A percentile compares a stretch with the other conserved stretches of the same genome.
Evolutionary conservation across 2,888 invertebrate genomes (phyloP).

Genomic region (Gryllus longicercus): DNA sequence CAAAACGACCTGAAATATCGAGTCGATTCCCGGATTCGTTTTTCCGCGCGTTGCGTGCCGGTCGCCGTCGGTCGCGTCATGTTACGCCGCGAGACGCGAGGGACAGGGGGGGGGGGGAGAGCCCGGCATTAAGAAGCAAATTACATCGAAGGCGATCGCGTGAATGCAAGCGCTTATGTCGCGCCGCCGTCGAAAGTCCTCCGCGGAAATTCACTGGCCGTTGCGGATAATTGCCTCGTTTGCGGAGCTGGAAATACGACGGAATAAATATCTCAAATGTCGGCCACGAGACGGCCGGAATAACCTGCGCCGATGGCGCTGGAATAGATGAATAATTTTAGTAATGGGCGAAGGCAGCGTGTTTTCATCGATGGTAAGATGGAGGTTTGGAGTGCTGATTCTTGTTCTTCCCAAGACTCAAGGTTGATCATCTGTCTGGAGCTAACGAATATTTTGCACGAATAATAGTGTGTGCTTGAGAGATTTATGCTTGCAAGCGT

Average conservation of each 20-base stretch:
- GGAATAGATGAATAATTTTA: neutral
- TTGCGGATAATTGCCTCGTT: neutral
- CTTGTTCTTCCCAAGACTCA: no score
- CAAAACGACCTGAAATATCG: neutral
- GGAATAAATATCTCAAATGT: neutral
- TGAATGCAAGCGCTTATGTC: conserved; percentile 17
- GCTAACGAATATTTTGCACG: no score
- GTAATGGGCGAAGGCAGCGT: neutral
- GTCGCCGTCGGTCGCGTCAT: neutral
- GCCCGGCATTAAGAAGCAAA: neutral
- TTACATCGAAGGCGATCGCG: neutral
- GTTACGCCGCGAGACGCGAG: neutral
- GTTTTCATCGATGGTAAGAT: neutral
- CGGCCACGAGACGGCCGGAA: no score
- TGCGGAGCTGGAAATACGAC: neutral
- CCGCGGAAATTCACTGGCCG: neutral
- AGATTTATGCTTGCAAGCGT: no score
- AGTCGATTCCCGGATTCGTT: neutral
- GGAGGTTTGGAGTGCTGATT: neutral
- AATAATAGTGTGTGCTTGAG: no score
- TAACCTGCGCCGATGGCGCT: no score
- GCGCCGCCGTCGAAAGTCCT: neutral
- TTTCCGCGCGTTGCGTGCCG: neutral
- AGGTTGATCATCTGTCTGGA: no score
- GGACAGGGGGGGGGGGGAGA: no score